Percentiles rank a stretch among this genome's conserved stretches.
Evolutionary conservation across 2,113 vertebrate species (phyloP).

Genomic region (Rattus norvegicus): DNA sequence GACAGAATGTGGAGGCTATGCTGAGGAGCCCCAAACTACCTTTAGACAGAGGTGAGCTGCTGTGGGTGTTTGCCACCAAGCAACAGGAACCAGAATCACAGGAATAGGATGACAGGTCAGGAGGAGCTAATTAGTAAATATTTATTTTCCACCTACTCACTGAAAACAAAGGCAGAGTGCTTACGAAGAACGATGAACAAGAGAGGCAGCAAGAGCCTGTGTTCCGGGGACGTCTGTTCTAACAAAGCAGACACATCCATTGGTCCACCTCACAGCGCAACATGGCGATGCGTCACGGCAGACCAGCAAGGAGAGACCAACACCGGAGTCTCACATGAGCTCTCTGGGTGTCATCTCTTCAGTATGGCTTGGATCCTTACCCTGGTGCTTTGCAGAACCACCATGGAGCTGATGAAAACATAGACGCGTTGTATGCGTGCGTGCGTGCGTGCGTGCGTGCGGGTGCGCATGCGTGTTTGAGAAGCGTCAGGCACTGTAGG

Average conservation of each 20-base stretch:
- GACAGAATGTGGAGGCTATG: not conserved
- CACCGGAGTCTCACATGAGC: not conserved
- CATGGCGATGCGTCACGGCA: fast-evolving
- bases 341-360: not conserved
- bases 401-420: not conserved
- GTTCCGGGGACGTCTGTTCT: not conserved
- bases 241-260: fast-evolving
- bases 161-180: not conserved
- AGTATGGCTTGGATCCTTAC: not conserved
- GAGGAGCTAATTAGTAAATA: not conserved
- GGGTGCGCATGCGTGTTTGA: not conserved
- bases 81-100: not conserved
- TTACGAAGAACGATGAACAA: too few relatives aligned
- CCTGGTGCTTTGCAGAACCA: not conserved
- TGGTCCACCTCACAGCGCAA: not conserved
- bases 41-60: not conserved
- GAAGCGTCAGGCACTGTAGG: not conserved
- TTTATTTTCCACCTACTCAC: not conserved
- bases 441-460: too few relatives aligned
- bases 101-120: not conserved
- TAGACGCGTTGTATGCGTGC: too few relatives aligned
- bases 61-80: not conserved
- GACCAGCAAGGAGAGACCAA: not conserved
- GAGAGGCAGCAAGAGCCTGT: not conserved
- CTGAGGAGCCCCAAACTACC: not conserved